These are phyloP conservation scores for Heliconius hortense DNA, from an alignment of 2,888 invertebrate genomes.

Conservation along the genomic window DNA sequence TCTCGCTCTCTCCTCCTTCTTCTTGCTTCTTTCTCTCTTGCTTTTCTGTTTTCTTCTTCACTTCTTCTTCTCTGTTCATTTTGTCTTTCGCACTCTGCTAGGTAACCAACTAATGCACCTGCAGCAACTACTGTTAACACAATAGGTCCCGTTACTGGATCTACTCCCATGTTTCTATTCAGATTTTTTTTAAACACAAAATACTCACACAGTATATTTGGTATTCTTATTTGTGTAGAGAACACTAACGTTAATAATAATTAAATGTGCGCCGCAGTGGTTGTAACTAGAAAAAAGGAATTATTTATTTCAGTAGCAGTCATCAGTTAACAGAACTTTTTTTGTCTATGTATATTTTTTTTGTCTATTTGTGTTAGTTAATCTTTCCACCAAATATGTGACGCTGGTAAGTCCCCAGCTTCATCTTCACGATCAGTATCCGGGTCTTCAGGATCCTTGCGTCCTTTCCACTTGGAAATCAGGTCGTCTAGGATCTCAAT, in stretches of 20 bases:
- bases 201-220: too few species aligned
- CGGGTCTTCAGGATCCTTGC: constrained; percentile 29
- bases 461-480: constrained; percentile 30
- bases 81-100: background rate
- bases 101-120: background rate
- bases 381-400: constrained; percentile 19
- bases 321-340: background rate
- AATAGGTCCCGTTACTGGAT: background rate
- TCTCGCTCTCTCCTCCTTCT: background rate
- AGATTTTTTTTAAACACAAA: background rate
- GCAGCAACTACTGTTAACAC: background rate
- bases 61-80: background rate
- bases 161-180: background rate
- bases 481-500: constrained; percentile 27
- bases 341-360: too few species aligned
- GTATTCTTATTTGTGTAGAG: background rate
- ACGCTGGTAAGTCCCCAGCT: constrained; percentile 20
- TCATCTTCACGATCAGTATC: constrained; percentile 32
- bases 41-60: background rate
- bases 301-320: background rate
- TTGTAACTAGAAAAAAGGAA: background rate
- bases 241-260: background rate
- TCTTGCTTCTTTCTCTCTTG: constrained; percentile 6
- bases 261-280: background rate
- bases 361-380: background rate